Percentiles rank a stretch among this genome's conserved stretches.
Conservation (phyloP, 2,113 vertebrate species). For the Vombatus ursinus region DNA sequence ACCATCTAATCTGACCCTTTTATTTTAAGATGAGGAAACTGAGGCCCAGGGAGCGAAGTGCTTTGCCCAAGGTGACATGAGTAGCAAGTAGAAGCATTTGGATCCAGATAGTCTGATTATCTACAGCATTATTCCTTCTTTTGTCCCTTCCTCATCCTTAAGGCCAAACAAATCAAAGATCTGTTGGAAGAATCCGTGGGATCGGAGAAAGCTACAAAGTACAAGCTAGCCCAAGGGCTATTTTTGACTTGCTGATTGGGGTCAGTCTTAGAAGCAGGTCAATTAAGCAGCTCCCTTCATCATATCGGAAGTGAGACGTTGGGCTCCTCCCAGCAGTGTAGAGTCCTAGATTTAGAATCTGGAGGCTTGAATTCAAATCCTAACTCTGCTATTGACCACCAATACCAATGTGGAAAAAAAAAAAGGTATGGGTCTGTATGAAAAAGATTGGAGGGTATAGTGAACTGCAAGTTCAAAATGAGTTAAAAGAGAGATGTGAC, state of each 20-base stretch:
- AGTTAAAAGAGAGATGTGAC: background rate
- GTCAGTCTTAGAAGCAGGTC: background rate
- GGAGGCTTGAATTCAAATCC: background rate
- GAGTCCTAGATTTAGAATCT: background rate
- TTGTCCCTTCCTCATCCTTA: background rate
- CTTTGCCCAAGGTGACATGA: background rate
- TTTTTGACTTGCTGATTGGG: background rate
- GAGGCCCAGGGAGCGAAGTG: background rate
- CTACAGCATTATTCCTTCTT: background rate
- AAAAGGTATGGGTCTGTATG: background rate
- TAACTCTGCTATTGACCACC: background rate
- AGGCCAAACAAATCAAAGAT: background rate
- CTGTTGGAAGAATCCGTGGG: background rate
- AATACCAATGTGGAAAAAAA: no score
- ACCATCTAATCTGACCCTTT: background rate
- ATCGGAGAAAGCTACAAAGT: background rate
- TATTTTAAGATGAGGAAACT: background rate
- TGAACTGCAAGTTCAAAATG: background rate
- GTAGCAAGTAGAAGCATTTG: background rate
- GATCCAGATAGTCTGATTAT: background rate
- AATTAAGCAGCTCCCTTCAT: background rate
- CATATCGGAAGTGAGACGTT: background rate
- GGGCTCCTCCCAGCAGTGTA: background rate
- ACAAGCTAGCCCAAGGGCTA: background rate
- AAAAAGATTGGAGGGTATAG: background rate